phyloP scores from a whole-genome alignment of 2,797 vertebrate species.

The Halcyon smyrnensis region DNA sequence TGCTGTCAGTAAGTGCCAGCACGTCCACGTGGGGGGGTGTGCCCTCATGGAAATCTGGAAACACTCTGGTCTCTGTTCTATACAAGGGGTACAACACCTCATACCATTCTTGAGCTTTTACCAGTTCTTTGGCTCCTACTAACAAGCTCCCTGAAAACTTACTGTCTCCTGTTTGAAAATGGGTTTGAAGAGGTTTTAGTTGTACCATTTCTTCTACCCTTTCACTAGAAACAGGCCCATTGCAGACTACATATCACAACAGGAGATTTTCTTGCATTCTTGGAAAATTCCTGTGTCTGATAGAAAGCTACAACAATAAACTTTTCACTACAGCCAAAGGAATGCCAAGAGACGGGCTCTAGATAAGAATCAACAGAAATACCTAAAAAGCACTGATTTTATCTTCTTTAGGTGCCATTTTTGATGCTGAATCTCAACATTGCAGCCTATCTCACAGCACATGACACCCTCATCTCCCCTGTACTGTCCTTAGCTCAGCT shows the following conservation, averaged over 20 bases:
- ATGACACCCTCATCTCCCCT: neutral
- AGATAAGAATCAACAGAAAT: neutral
- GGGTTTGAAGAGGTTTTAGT: neutral
- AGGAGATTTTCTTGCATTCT: too few relatives aligned
- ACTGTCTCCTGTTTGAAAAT: neutral
- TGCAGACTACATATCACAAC: rapidly evolving
- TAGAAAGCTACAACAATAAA: neutral
- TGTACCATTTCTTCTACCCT: neutral
- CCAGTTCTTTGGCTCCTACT: neutral
- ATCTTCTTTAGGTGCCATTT: neutral
- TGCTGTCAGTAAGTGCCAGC: neutral
- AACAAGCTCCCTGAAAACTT: neutral
- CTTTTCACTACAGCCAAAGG: neutral
- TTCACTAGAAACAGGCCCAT: neutral
- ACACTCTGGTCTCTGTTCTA: rapidly evolving
- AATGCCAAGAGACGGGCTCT: neutral
- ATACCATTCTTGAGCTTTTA: neutral
- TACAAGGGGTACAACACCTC: rapidly evolving
- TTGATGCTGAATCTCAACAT: neutral
- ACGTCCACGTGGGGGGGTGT: rapidly evolving
- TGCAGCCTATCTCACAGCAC: neutral
- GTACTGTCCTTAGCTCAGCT: rapidly evolving
- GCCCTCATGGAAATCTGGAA: neutral
- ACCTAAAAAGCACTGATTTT: neutral
- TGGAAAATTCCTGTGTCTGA: neutral